These are phyloP conservation scores for Hirtodrosophila trivittata DNA, from an alignment of 2,888 invertebrate genomes.

Conservation along the genomic window DNA sequence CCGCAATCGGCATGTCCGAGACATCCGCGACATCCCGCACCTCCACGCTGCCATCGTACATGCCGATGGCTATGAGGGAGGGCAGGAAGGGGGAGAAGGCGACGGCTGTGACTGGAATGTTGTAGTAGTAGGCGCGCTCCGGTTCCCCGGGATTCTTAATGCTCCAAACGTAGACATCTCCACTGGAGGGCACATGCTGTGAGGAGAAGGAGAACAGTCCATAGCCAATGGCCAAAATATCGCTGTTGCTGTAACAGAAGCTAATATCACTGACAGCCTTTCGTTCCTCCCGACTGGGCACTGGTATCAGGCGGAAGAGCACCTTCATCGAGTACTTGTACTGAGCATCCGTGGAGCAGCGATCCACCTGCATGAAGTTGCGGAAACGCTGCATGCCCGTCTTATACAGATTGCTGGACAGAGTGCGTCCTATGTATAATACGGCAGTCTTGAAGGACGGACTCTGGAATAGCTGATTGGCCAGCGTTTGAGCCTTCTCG, in stretches of 20 bases:
- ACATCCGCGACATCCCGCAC: constrained; percentile 88
- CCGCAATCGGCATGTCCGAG: constrained; percentile 84
- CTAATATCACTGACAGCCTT: constrained; percentile 86
- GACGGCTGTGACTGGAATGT: constrained; percentile 87
- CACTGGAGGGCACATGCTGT: constrained; percentile 85
- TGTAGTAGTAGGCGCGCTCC: constrained; percentile 88
- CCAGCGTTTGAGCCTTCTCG: constrained; percentile 34
- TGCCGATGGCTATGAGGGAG: constrained; percentile 89
- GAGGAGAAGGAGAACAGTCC: constrained; percentile 87
- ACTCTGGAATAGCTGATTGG: constrained; percentile 10
- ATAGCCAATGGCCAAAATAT: constrained; percentile 90
- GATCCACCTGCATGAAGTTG: constrained; percentile 86
- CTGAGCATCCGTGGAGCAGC: constrained; percentile 86
- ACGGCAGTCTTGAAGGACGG: constrained; percentile 86
- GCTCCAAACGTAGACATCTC: constrained; percentile 91
- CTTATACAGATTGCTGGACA: constrained; percentile 88
- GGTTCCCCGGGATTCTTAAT: constrained; percentile 92
- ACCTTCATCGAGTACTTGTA: constrained; percentile 88
- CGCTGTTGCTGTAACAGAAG: constrained; percentile 88
- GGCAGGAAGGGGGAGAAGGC: constrained; percentile 89
- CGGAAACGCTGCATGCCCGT: constrained; percentile 88
- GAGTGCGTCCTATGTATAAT: constrained; percentile 87
- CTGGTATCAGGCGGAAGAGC: constrained; percentile 88
- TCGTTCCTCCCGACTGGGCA: constrained; percentile 80
- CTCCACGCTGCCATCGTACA: constrained; percentile 89